phyloP scores from a whole-genome alignment of 2,797 vertebrate genomes.

The Trematomus bernacchii region DNA sequence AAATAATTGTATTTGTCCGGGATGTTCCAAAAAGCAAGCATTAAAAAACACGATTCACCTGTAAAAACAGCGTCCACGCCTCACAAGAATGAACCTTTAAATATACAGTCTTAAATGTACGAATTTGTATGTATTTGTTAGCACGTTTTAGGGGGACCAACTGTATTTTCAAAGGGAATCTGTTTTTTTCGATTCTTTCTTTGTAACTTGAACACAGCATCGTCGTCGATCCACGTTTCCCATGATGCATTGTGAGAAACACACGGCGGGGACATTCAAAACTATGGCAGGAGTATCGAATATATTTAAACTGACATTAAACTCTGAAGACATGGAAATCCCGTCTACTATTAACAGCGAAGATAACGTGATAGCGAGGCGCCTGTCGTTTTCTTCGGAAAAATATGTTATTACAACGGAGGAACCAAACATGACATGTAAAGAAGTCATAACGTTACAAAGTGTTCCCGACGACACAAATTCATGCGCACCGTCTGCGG shows the following conservation, averaged over 20 bases:
- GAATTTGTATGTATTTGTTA: no score
- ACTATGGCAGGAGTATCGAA: slow-evolving; percentile 61
- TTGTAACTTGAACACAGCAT: slow-evolving; percentile 26
- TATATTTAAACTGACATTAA: slow-evolving; percentile 9
- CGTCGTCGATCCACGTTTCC: slow-evolving; percentile 50
- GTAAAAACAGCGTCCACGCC: accelerated
- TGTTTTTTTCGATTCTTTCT: slow-evolving; percentile 1
- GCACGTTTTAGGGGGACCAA: accelerated
- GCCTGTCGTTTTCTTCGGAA: slow-evolving; percentile 30
- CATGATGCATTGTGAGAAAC: slow-evolving; percentile 76
- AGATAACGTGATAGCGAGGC: background rate
- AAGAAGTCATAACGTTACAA: slow-evolving; percentile 15
- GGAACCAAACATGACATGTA: background rate
- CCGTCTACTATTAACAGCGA: background rate
- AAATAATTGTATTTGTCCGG: background rate
- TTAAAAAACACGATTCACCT: accelerated
- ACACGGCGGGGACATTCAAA: slow-evolving; percentile 78
- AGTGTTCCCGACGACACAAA: slow-evolving; percentile 34
- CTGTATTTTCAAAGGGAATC: accelerated
- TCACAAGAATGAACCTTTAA: accelerated
- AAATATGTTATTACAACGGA: background rate
- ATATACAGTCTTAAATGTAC: no score
- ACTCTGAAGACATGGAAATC: background rate
- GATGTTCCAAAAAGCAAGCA: background rate
- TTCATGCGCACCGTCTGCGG: slow-evolving; percentile 6